phyloP scores from a whole-genome alignment of 2,797 vertebrate genomes.

The Hozukius guyotensis region DNA sequence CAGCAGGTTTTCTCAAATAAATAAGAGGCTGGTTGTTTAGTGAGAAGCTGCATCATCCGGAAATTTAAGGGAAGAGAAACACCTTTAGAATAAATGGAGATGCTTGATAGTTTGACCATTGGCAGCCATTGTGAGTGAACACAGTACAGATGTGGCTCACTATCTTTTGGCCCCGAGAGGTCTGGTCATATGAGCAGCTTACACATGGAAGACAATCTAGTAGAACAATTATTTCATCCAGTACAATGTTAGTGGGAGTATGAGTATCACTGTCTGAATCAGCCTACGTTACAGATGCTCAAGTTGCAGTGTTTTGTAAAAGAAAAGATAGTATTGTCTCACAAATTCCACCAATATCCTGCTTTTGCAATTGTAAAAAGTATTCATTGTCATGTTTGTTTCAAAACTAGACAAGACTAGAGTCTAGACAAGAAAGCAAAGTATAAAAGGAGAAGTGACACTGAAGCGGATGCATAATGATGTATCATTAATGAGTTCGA shows the following conservation, averaged over 20 bases:
- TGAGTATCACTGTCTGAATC: not conserved
- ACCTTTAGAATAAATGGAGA: not conserved
- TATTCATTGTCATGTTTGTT: not conserved
- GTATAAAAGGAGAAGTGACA: not conserved
- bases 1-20: not conserved
- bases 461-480: not conserved
- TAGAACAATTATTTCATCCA: not conserved
- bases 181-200: not conserved
- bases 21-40: not conserved
- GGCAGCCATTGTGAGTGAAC: not conserved
- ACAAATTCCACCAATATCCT: not conserved
- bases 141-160: not conserved
- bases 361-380: not conserved
- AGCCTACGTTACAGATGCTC: not conserved
- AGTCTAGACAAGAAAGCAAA: not conserved
- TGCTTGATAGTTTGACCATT: not conserved
- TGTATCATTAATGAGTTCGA: slow-evolving; percentile 16
- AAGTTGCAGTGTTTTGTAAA: not conserved
- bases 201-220: not conserved
- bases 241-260: not conserved
- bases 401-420: no score
- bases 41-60: not conserved
- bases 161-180: not conserved
- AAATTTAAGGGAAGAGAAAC: not conserved
- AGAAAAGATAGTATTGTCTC: not conserved